phyloP scores from a whole-genome alignment of 2,888 invertebrate genomes.

The Heliconius erato region DNA sequence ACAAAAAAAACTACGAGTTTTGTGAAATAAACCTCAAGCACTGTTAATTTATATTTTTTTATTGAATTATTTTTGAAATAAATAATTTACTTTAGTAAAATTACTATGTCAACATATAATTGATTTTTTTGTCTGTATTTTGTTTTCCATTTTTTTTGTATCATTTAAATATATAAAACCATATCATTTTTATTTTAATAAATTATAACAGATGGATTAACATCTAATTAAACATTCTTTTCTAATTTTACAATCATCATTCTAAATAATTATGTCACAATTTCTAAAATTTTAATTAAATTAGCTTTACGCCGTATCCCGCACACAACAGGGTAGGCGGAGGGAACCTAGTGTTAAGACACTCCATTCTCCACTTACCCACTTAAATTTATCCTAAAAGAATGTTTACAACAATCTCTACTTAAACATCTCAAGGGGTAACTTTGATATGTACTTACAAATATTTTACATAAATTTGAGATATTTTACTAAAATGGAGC shows the following conservation, averaged over 20 bases:
- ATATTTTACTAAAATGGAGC: too few relatives aligned
- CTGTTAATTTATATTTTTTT: not conserved
- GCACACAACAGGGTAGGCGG: too few relatives aligned
- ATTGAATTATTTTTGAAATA: not conserved
- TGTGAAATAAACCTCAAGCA: not conserved
- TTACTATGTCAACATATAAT: too few relatives aligned
- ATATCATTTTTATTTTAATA: not conserved
- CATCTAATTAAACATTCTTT: not conserved
- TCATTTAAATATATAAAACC: not conserved
- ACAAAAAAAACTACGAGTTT: not conserved
- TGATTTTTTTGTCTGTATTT: not conserved
- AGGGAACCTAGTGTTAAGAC: too few relatives aligned
- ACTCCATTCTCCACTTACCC: too few relatives aligned
- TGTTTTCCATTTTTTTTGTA: not conserved
- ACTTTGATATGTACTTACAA: not conserved
- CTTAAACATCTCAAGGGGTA: too few relatives aligned
- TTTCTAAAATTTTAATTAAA: too few relatives aligned
- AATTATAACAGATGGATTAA: not conserved
- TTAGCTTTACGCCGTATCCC: too few relatives aligned
- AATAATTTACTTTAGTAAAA: too few relatives aligned
- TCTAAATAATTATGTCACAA: too few relatives aligned
- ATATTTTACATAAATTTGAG: not conserved
- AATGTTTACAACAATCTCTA: too few relatives aligned
- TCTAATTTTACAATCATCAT: not conserved
- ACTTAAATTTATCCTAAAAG: too few relatives aligned